Percentiles rank a stretch among this genome's conserved stretches.
Evolutionary conservation across 2,113 vertebrate species (phyloP).

Genomic region (Nibea coibor): DNA sequence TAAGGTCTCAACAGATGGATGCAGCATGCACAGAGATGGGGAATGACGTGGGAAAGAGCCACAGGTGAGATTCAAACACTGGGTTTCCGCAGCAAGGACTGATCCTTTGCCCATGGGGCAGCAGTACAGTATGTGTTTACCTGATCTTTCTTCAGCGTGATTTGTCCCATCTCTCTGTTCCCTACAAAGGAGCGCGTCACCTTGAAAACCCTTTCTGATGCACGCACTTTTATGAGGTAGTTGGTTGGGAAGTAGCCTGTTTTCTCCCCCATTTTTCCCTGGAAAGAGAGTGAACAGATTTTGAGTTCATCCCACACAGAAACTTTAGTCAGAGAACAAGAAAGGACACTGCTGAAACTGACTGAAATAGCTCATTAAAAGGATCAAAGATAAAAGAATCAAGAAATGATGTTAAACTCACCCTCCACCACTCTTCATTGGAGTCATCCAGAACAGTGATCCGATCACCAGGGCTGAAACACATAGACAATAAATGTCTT

Average conservation of each 20-base stretch:
- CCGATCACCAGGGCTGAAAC: constrained; percentile 92
- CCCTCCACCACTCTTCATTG: constrained; percentile 99
- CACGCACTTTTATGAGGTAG: constrained; percentile 94
- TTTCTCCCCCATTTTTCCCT: constrained; percentile 96
- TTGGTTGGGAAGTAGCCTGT: constrained; percentile 93
- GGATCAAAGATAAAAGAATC: neutral
- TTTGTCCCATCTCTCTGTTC: constrained; percentile 96
- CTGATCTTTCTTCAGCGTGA: constrained; percentile 98
- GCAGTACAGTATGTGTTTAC: constrained; percentile 67
- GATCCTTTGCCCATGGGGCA: no score
- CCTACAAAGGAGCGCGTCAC: constrained; percentile 94
- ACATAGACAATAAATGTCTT: neutral
- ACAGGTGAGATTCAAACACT: no score
- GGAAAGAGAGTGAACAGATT: constrained; percentile 18
- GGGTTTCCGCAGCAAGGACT: no score
- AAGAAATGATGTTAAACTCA: constrained; percentile 76
- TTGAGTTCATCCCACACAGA: neutral
- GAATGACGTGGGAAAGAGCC: no score
- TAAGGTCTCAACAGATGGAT: neutral
- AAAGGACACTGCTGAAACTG: neutral
- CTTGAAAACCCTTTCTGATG: constrained; percentile 91
- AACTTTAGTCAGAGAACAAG: neutral
- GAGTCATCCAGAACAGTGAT: constrained; percentile 97
- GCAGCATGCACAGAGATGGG: no score
- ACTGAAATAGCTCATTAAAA: neutral